phyloP scores from a whole-genome alignment of 2,797 vertebrate genomes.

The Acanthurus lineatus region DNA sequence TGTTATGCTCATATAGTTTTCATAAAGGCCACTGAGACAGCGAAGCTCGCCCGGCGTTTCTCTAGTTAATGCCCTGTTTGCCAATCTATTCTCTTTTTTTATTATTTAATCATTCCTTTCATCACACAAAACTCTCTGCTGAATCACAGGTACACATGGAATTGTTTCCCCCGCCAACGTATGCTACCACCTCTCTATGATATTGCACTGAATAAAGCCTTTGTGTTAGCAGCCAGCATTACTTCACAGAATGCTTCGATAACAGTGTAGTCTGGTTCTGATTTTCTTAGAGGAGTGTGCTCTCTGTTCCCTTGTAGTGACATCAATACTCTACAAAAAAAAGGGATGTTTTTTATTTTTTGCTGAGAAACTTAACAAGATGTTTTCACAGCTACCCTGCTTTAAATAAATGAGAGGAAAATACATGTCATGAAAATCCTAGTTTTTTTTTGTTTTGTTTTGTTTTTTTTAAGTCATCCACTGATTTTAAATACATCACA shows the following conservation, averaged over 20 bases:
- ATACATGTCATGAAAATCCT: constrained; percentile 89
- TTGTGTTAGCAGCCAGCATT: constrained; percentile 76
- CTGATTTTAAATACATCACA: constrained; percentile 77
- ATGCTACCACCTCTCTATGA: constrained; percentile 64
- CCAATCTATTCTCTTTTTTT: constrained; percentile 30
- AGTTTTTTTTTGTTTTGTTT: constrained; percentile 60
- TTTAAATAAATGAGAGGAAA: constrained; percentile 53
- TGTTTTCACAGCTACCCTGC: constrained; percentile 65
- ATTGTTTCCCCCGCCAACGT: background rate
- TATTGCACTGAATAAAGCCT: constrained; percentile 82
- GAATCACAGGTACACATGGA: constrained; percentile 40
- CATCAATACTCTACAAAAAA: constrained; percentile 40
- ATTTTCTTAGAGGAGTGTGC: constrained; percentile 39
- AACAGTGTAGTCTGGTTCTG: constrained; percentile 68
- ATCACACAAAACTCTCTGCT: constrained; percentile 28
- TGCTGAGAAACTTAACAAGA: constrained; percentile 47
- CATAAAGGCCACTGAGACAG: constrained; percentile 85
- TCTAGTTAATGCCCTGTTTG: constrained; percentile 73
- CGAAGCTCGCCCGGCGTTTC: constrained; percentile 62
- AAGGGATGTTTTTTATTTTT: constrained; percentile 4
- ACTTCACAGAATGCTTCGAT: constrained; percentile 71
- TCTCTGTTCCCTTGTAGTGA: constrained; percentile 45
- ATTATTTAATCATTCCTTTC: constrained; percentile 1
- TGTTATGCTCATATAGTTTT: constrained; percentile 67
- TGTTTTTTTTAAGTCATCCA: constrained; percentile 30